Evolutionary conservation across 2,797 vertebrate species (phyloP).

Genomic region (Phalanger gymnotis): DNA sequence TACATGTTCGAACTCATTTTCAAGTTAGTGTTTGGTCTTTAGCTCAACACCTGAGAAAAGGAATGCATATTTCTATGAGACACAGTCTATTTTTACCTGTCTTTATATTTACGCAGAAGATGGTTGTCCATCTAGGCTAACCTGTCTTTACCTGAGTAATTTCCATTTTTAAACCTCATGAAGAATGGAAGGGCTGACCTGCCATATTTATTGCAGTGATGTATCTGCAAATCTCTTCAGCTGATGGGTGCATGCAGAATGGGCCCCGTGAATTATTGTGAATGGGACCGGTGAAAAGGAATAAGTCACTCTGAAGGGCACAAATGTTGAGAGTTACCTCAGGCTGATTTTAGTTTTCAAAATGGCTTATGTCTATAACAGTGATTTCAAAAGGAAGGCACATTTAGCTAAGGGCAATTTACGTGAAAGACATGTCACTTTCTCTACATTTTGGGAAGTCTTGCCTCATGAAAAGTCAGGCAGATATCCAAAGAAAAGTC

Average conservation of each 20-base stretch:
- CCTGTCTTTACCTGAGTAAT: slow-evolving; percentile 51
- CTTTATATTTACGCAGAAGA: not conserved
- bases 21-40: not conserved
- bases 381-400: slow-evolving; percentile 51
- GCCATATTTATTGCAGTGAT: slow-evolving; percentile 45
- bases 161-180: slow-evolving; percentile 53
- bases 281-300: slow-evolving; percentile 48
- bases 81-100: slow-evolving; percentile 52
- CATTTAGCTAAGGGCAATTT: slow-evolving; percentile 47
- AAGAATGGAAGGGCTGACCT: slow-evolving; percentile 46
- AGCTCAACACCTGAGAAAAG: not conserved
- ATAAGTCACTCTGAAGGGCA: slow-evolving; percentile 45
- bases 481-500: not conserved
- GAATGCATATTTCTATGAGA: slow-evolving; percentile 30
- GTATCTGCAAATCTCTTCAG: slow-evolving; percentile 55
- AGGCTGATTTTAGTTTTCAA: slow-evolving; percentile 30
- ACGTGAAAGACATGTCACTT: slow-evolving; percentile 21
- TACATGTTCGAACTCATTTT: not conserved
- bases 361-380: slow-evolving; percentile 59
- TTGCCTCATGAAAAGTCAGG: not conserved
- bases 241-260: slow-evolving; percentile 14
- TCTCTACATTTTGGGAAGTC: slow-evolving; percentile 6
- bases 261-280: slow-evolving; percentile 58
- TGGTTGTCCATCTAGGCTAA: slow-evolving; percentile 35
- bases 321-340: slow-evolving; percentile 57